Base-by-base conservation (phyloP, 2,888 invertebrate genomes). In the Lasioglossum malachurum region DNA sequence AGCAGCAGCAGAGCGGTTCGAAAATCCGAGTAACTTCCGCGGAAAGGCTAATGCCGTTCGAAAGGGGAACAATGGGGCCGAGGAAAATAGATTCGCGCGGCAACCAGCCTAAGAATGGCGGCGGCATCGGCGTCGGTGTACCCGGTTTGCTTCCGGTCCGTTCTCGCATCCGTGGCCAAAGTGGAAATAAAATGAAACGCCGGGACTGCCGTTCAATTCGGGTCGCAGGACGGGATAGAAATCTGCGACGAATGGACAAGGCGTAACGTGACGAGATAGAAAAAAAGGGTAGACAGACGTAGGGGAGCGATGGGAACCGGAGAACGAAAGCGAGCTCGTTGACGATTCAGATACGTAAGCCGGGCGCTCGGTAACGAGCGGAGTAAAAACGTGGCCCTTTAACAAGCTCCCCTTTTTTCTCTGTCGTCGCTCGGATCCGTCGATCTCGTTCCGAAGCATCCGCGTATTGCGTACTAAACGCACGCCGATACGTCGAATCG, bases 171-270 rank as follows among this genome's bases (percentile, higher is more conserved):
- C 78, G 71, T 44, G 74, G 76, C 69, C 84, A 84, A 87, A 88
- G 89, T 84, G 82, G 78, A 85, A 89, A 87, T 77, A 83, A 84
- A 84, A 80, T 79, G 84, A 89, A 87, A 81, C 83, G 60, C 80
- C 49, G 82, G 67, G 81, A 46, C 80, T 69, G 77, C 75, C 82
- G 88, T 91, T 88, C 87, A 88, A 91, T 92, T 92, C 90, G 78
- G 78, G 75, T 80, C 82, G 82, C 76, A 79, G 88, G 87, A 87
- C 73, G 85, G 80, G 89, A 92, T 88, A 88, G 87, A 88, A 86
- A 91, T 79, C 77, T 79, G 84, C 77, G 75, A 81, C 84, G 86
- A 84, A 75, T 41, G 53, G 60, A 35, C 74, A 16, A 57, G 19
- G 69, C 38, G 53, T 4, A 10, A 27, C 41, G 64, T 23, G 19